phyloP scores from a whole-genome alignment of 1,140 invertebrate genomes.

The Pogonus chalceus region DNA sequence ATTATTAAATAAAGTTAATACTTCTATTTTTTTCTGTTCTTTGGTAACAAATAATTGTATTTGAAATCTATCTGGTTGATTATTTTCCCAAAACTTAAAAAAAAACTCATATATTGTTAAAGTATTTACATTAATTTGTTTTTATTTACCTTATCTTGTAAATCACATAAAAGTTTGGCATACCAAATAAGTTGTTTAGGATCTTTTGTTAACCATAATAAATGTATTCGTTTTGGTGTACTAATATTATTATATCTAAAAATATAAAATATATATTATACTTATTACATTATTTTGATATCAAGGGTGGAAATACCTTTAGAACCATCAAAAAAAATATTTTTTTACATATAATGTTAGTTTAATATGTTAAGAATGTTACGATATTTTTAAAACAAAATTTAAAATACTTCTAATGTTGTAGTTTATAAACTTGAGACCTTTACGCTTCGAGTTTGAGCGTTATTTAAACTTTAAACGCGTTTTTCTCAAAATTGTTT shows the following conservation, averaged over 20 bases:
- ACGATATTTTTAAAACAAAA: too few relatives aligned
- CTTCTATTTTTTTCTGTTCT: neutral
- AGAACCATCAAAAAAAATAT: too few relatives aligned
- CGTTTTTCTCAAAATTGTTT: too few relatives aligned
- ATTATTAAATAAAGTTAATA: neutral
- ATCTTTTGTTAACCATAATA: conserved; percentile 1
- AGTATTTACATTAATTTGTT: neutral
- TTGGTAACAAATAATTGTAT: neutral
- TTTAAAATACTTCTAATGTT: too few relatives aligned
- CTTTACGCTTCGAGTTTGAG: too few relatives aligned
- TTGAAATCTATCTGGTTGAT: neutral
- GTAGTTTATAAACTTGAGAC: too few relatives aligned
- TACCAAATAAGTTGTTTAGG: neutral
- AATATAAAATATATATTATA: conserved; percentile 1
- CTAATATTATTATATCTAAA: neutral
- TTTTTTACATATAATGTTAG: too few relatives aligned
- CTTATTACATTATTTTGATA: too few relatives aligned
- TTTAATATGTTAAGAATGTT: too few relatives aligned
- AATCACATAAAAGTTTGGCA: neutral
- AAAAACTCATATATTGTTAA: neutral
- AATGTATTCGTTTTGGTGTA: neutral
- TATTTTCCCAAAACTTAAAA: neutral
- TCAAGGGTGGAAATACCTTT: too few relatives aligned
- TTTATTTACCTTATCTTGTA: neutral
- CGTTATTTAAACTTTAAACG: too few relatives aligned